Percentiles rank a stretch among this genome's conserved stretches.
phyloP scores from a whole-genome alignment of 2,888 invertebrate genomes.

The Scaptomyza flava region DNA sequence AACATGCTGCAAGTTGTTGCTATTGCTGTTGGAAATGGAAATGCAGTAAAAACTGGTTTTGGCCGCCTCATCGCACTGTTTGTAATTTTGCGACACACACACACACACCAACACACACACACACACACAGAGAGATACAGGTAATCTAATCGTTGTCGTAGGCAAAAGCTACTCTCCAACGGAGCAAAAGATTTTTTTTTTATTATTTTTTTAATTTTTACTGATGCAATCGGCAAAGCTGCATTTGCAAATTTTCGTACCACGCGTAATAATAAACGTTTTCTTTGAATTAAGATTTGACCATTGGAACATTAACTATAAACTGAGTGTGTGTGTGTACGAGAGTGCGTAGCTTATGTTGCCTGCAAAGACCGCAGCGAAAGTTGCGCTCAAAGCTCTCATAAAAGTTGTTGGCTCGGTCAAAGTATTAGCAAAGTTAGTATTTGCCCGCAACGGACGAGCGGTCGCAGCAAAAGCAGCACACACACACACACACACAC shows the following conservation, averaged over 20 bases:
- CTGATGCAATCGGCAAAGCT: conserved; percentile 4
- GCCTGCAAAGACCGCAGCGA: conserved; percentile 41
- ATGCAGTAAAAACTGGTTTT: conserved; percentile 74
- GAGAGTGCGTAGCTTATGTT: conserved; percentile 13
- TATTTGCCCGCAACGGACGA: conserved; percentile 65
- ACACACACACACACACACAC: conserved; percentile 13
- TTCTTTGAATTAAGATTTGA: conserved; percentile 6
- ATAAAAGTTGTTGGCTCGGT: conserved; percentile 68
- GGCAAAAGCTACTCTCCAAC: conserved; percentile 36
- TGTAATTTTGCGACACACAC: conserved; percentile 47
- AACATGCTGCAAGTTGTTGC: conserved; percentile 43
- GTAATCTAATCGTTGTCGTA: conserved; percentile 47
- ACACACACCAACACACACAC: conserved; percentile 25
- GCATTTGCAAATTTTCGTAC: conserved; percentile 9
- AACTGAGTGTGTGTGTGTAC: background rate
- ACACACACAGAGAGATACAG: conserved; percentile 31
- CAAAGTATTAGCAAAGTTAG: conserved; percentile 76
- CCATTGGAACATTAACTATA: no score
- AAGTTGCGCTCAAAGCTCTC: conserved; percentile 56
- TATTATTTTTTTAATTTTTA: background rate
- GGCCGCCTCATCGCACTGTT: conserved; percentile 32
- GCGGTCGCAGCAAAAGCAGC: conserved; percentile 53
- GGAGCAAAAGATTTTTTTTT: background rate
- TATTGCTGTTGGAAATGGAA: conserved; percentile 31
- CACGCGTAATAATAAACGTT: background rate